Evolutionary conservation across 2,888 invertebrate genomes (phyloP), one percentile per base, ranked within the genome.

Genomic region (Tenthredo amoena): DNA sequence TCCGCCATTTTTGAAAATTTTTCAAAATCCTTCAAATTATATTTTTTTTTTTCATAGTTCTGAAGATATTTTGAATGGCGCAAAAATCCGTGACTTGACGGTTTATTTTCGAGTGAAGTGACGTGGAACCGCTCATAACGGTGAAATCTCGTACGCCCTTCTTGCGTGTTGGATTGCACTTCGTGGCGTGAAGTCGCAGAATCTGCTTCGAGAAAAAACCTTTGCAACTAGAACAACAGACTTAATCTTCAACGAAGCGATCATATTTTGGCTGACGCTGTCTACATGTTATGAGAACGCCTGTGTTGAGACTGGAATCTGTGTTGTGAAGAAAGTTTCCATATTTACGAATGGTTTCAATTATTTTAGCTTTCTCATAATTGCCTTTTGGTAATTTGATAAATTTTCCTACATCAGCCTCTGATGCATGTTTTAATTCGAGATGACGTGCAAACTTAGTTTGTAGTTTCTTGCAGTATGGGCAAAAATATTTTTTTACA

Each of bases 361-460:
- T 89, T 15, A 86, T 84, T 81, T 86, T 77, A 26, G 68, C 34
- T 83, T 68, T 65, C 18, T 83, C 71, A 37, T 83, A 21, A 31
- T 40, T 83, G 43, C 83, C 68, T 65, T 85, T 86, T 40, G 72
- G 81, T 18, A 87, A 43, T 72, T 79, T 21, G 50, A 86, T 83
- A 85, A 88, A 87, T 74, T 85, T 86, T 62, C 85, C 74, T 0
- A 88, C 87, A 40, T 87, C 86, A 18, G 79, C 71, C 86, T 89
- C 88, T 68, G 85, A 77, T 79, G 62, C 84, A 71, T 87, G 87
- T 40, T 79, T 86, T 43, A 74, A 40, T 81, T 84, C 82, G 9
- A 89, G 81, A 81, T 89, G 88, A 37, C 89, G 83, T 18, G 88
- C 87, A 37, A 89, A 86, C 79, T 89, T 88, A 0, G 87, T 72